Conservation (phyloP, 2,888 invertebrate species). For the Caenorhabditis zanzibari region DNA sequence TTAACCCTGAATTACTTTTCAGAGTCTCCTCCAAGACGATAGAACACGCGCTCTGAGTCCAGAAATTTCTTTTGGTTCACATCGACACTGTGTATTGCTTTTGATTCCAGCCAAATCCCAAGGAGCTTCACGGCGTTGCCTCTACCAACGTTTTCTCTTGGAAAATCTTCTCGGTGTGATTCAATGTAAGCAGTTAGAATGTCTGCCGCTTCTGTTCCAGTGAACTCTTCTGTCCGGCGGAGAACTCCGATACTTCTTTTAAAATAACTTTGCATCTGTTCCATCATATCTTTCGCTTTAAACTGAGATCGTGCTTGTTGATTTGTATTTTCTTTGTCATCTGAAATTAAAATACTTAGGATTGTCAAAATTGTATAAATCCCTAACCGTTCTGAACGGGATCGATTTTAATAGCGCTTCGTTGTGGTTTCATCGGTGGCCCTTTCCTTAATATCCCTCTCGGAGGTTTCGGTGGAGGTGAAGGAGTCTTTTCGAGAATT, state of each 20-base stretch:
- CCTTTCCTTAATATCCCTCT: constrained; percentile 54
- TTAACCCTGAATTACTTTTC: constrained; percentile 13
- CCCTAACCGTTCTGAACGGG: constrained; percentile 37
- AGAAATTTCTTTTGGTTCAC: constrained; percentile 35
- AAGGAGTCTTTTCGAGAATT: constrained; percentile 44
- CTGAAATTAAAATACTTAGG: constrained; percentile 21
- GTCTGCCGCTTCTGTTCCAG: constrained; percentile 65
- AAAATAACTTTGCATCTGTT: constrained; percentile 62
- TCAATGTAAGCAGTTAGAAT: constrained; percentile 55
- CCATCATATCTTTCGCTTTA: constrained; percentile 51
- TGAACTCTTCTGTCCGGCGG: constrained; percentile 48
- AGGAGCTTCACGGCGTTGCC: constrained; percentile 57
- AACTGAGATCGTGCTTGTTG: constrained; percentile 44
- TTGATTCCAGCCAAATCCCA: constrained; percentile 56
- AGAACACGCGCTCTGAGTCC: constrained; percentile 55
- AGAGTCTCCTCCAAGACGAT: constrained; percentile 37
- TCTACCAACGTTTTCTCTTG: constrained; percentile 56
- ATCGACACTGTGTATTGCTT: constrained; percentile 36
- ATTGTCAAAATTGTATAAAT: neutral
- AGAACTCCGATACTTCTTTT: constrained; percentile 53
- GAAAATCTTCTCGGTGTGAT: constrained; percentile 41
- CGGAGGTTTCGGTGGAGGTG: constrained; percentile 65
- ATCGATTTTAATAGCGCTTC: constrained; percentile 60
- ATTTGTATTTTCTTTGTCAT: constrained; percentile 51
- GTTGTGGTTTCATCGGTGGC: constrained; percentile 66